Percentiles rank a stretch among this genome's conserved stretches.
Conservation (phyloP, 2,888 invertebrate species). For the Phytoseiulus persimilis region DNA sequence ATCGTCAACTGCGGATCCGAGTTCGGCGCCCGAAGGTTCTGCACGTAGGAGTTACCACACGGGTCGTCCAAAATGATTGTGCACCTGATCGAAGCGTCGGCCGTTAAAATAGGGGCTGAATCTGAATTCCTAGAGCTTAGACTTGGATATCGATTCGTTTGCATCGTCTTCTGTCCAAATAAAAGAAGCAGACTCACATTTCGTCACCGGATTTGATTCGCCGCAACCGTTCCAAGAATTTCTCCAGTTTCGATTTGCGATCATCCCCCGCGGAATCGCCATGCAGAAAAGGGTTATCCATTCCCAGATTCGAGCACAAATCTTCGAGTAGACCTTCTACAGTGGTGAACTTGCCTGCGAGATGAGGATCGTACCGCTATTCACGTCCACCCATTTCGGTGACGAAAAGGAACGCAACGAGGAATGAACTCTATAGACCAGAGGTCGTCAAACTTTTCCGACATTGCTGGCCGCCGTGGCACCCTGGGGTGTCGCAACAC, state of each 20-base stretch:
- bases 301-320: conserved; percentile 64
- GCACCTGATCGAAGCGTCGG: conserved; percentile 48
- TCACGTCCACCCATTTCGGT: too few species aligned
- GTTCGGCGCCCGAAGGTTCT: conserved; percentile 63
- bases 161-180: background rate
- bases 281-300: conserved; percentile 48
- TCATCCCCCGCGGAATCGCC: conserved; percentile 54
- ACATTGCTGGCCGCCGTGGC: too few species aligned
- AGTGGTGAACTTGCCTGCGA: conserved; percentile 89
- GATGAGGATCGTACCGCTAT: conserved; percentile 54
- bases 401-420: too few species aligned
- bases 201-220: conserved; percentile 43
- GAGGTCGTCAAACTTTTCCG: too few species aligned
- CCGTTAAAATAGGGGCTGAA: too few species aligned
- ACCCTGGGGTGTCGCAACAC: too few species aligned
- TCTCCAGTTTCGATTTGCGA: conserved; percentile 55
- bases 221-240: conserved; percentile 62
- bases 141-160: background rate
- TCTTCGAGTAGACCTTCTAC: conserved; percentile 77
- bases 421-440: too few species aligned
- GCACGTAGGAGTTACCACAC: conserved; percentile 84
- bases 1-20: conserved; percentile 65
- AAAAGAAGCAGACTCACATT: background rate
- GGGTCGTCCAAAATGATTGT: conserved; percentile 87
- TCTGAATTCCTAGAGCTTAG: too few species aligned